phyloP scores from a whole-genome alignment of 2,113 vertebrate genomes.

The Manacus vitellinus region DNA sequence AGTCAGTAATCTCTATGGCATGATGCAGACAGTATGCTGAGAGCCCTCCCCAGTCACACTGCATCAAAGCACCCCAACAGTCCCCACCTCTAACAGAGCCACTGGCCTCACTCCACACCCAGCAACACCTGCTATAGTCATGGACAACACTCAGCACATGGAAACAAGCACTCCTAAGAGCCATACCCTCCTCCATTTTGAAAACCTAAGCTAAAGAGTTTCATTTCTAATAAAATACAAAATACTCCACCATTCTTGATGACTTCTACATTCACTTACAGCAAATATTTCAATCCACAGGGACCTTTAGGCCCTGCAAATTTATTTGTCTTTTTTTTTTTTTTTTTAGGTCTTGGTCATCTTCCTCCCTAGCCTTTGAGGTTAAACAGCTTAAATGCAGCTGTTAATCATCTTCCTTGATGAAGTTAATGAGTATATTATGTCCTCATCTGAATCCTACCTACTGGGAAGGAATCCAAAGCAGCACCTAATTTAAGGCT shows the following conservation, averaged over 20 bases:
- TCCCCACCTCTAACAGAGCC: not conserved
- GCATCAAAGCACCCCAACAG: not conserved
- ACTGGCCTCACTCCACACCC: rapidly evolving
- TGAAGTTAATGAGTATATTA: not conserved
- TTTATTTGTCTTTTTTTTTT: not conserved
- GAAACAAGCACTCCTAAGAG: not conserved
- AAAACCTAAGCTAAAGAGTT: not conserved
- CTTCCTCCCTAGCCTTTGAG: not conserved
- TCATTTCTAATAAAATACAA: not conserved
- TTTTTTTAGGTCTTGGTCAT: not conserved
- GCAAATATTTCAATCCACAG: not conserved
- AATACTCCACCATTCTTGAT: not conserved
- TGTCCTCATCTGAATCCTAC: not conserved
- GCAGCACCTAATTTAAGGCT: not conserved
- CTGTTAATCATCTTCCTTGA: not conserved
- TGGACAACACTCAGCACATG: not conserved
- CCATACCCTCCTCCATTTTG: not conserved
- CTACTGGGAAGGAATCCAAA: not conserved
- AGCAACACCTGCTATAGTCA: not conserved
- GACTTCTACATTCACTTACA: not conserved
- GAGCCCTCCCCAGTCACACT: not conserved
- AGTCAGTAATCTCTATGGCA: no score
- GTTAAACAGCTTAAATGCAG: not conserved
- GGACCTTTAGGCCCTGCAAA: not conserved
- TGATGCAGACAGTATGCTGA: not conserved